A percentile compares a stretch with the other conserved stretches of the same genome.
Evolutionary conservation across 2,797 vertebrate genomes (phyloP).

Genomic region (Hafferia zeledoni): DNA sequence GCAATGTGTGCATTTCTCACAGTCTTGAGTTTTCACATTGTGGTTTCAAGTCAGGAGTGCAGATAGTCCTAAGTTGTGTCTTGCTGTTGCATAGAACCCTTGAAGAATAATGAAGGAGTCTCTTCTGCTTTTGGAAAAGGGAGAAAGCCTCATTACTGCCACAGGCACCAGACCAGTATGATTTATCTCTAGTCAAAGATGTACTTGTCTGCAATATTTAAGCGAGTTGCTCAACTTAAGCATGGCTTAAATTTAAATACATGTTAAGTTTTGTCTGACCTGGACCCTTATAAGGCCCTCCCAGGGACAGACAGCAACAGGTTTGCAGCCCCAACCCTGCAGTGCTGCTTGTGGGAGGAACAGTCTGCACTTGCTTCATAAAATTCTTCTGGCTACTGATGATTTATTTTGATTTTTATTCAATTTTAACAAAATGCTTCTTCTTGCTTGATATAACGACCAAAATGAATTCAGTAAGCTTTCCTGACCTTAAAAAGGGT

Average conservation of each 20-base stretch:
- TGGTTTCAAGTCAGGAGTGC: neutral
- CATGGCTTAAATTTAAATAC: neutral
- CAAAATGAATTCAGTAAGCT: neutral
- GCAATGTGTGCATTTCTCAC: neutral
- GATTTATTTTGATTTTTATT: neutral
- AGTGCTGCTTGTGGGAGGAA: neutral
- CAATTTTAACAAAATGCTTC: neutral
- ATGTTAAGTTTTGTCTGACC: neutral
- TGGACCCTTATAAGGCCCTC: neutral
- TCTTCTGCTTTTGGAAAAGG: neutral
- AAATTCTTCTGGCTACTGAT: neutral
- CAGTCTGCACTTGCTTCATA: neutral
- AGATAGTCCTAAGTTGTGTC: neutral
- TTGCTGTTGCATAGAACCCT: neutral
- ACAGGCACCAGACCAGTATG: neutral
- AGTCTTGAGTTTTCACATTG: neutral
- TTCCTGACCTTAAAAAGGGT: neutral
- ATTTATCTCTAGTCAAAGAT: neutral
- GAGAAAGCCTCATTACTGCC: neutral
- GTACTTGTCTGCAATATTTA: neutral
- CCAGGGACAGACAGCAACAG: neutral
- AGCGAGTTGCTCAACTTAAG: neutral
- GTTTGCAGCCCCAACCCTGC: neutral
- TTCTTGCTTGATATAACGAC: neutral
- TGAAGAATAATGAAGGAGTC: neutral